phyloP scores from a whole-genome alignment of 2,888 invertebrate species.

The Plagodis dolabraria region DNA sequence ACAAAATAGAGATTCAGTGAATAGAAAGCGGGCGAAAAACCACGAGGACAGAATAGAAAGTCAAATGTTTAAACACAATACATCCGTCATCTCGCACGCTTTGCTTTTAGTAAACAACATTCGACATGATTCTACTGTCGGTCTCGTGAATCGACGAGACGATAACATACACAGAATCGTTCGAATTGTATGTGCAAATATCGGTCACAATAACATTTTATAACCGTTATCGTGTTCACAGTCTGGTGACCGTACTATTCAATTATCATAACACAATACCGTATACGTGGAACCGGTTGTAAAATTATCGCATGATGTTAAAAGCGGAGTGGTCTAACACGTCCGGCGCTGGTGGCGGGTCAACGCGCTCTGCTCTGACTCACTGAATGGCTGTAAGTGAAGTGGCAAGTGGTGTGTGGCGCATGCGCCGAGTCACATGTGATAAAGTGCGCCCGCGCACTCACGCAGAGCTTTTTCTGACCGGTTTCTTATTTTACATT shows the following conservation, averaged over 20 bases:
- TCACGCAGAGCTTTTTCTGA: not conserved
- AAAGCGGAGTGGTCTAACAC: slow-evolving; percentile 35
- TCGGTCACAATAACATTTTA: slow-evolving; percentile 36
- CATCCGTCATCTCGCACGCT: slow-evolving; percentile 28
- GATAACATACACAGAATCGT: slow-evolving; percentile 8
- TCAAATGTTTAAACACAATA: slow-evolving; percentile 42
- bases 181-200: slow-evolving; percentile 31
- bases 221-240: slow-evolving; percentile 53
- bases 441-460: slow-evolving; percentile 11
- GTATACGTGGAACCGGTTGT: slow-evolving; percentile 59
- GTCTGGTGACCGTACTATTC: slow-evolving; percentile 46
- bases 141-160: slow-evolving; percentile 24
- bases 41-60: slow-evolving; percentile 53
- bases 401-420: slow-evolving; percentile 15
- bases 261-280: slow-evolving; percentile 55
- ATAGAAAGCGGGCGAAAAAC: slow-evolving; percentile 43
- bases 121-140: not conserved
- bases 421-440: slow-evolving; percentile 31
- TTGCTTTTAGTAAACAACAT: slow-evolving; percentile 31
- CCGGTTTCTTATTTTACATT: slow-evolving; percentile 1
- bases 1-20: slow-evolving; percentile 10
- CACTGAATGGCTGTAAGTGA: slow-evolving; percentile 36
- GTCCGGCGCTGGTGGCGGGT: slow-evolving; percentile 61
- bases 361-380: slow-evolving; percentile 67
- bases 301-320: slow-evolving; percentile 42